Evolutionary conservation across 1,140 invertebrate species (phyloP), one percentile per base, ranked within the genome.

Genomic region (Leptopilina boulardi): DNA sequence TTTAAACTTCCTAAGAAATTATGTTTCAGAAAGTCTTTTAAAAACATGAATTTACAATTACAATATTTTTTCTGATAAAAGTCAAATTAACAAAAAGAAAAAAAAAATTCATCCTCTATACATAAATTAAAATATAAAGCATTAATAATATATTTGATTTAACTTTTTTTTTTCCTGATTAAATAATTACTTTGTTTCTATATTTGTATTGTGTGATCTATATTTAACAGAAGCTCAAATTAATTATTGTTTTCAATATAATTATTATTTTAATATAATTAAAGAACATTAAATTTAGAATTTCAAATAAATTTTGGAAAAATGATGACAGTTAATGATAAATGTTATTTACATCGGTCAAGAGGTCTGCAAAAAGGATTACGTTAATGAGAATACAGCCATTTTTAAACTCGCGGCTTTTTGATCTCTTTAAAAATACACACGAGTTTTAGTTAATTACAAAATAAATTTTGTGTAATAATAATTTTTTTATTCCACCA

Each of bases 311-410:
- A 15, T 51, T 51, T 51, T 51, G 3, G n/a, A 51, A 47, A 47
- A 47, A 4, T 47, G 5, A 51, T n/a, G 47, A 18, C 47, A 51
- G 47, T 51, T 51, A 51, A 51, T 18, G 47, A 51, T 51, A 18
- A 51, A 51, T 51, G 47, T 51, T 51, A 51, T 51, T 51, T 51
- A 18, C 47, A 51, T 51, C 47, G 47, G n/a, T 18, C 47, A 51
- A 51, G 15, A 51, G 47, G n/a, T 51, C 47, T 51, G n/a, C 47
- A 66, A 34, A 30, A 66, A 66, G 26, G 59, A 66, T 66, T 30
- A 66, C 23, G 26, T 66, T 30, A 66, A 30, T 30, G 26, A 66
- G 13, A 30, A 15, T 15, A 66, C 59, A 30, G 15, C 59, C 59
- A 66, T 66, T 66, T 34, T 30, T 30, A 66, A 66, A 66, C 26